These are phyloP conservation scores for Caenorhabditis sp. DNA, from an alignment of 2,888 invertebrate species.

Conservation along the genomic window DNA sequence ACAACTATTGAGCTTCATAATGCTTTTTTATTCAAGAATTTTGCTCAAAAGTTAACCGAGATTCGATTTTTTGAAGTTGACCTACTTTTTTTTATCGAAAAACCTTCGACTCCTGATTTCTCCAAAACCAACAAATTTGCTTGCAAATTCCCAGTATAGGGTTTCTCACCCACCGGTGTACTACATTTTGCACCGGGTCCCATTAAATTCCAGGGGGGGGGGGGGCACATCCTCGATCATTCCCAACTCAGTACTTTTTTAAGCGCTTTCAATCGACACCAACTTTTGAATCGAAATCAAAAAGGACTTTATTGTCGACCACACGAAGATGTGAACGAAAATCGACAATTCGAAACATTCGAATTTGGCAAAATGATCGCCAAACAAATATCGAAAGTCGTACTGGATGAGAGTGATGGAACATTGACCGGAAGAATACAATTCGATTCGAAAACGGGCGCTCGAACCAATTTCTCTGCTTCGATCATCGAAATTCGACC, in stretches of 20 bases:
- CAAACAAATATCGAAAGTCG: constrained; percentile 51
- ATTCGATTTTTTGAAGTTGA: no score
- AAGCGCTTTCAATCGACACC: constrained; percentile 51
- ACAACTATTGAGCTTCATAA: no score
- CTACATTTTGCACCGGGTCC: no score
- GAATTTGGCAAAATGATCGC: constrained; percentile 51
- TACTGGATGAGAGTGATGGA: constrained; percentile 54
- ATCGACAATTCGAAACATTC: constrained; percentile 48
- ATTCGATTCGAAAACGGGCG: constrained; percentile 62
- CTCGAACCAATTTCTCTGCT: constrained; percentile 64
- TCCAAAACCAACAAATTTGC: no score
- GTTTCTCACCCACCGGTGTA: no score
- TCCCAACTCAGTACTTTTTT: neutral
- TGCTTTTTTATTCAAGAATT: no score
- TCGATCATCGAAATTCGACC: constrained; percentile 68
- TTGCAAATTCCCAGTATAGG: no score
- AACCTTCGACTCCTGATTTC: no score
- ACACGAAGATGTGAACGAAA: constrained; percentile 43
- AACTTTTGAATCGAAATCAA: constrained; percentile 46
- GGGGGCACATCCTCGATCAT: no score
- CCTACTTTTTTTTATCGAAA: no score
- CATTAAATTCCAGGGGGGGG: no score
- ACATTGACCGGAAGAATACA: constrained; percentile 68
- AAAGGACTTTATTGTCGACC: constrained; percentile 57
- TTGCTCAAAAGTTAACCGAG: no score